Conservation (phyloP, 2,797 vertebrate genomes). For the Sebastes wilsoni region DNA sequence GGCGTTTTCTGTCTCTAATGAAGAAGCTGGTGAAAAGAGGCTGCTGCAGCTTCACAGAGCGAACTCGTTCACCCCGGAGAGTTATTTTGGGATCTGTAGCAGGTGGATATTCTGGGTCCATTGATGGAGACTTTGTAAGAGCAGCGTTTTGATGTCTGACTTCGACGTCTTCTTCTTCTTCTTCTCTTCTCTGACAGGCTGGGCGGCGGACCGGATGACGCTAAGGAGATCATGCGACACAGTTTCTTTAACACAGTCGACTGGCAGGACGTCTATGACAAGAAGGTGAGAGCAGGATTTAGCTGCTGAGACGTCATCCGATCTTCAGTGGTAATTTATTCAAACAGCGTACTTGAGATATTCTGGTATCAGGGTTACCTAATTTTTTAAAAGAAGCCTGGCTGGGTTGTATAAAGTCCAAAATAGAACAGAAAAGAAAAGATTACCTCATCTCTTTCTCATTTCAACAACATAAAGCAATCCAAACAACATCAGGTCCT, state of each 20-base stretch:
- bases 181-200: slow-evolving; percentile 59
- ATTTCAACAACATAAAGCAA: neutral
- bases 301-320: slow-evolving; percentile 35
- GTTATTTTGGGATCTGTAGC: slow-evolving; percentile 66
- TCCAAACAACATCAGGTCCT: neutral
- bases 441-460: slow-evolving; percentile 38
- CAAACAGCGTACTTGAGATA: slow-evolving; percentile 35
- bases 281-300: slow-evolving; percentile 86
- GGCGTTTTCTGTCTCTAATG: slow-evolving; percentile 39
- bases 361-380: slow-evolving; percentile 64
- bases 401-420: slow-evolving; percentile 13
- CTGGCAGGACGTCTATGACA: slow-evolving; percentile 98
- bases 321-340: slow-evolving; percentile 24
- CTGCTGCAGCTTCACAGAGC: slow-evolving; percentile 33
- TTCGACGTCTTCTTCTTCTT: slow-evolving; percentile 10
- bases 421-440: slow-evolving; percentile 39
- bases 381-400: slow-evolving; percentile 39
- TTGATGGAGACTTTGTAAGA: slow-evolving; percentile 55
- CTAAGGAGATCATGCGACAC: slow-evolving; percentile 98
- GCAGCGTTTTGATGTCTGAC: slow-evolving; percentile 47
- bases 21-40: slow-evolving; percentile 34
- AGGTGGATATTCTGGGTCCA: slow-evolving; percentile 69
- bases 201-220: slow-evolving; percentile 93
- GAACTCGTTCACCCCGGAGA: slow-evolving; percentile 51
- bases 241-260: slow-evolving; percentile 91